These are phyloP conservation scores for Gallinago solitaria DNA, from an alignment of 2,797 vertebrate genomes.

Conservation along the genomic window DNA sequence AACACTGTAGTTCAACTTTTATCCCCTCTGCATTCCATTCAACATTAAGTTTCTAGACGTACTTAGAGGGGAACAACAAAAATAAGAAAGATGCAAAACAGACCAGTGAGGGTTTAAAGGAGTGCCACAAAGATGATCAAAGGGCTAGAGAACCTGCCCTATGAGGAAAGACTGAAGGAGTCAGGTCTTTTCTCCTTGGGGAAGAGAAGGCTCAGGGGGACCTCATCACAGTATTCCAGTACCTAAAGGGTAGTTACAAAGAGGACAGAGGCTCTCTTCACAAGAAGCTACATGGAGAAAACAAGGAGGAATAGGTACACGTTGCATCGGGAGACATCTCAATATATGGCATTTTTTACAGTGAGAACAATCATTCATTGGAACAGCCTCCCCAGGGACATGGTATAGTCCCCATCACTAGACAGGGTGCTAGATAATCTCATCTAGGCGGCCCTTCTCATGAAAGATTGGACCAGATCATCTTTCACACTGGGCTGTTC, in stretches of 20 bases:
- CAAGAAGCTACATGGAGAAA: background rate
- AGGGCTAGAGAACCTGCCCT: background rate
- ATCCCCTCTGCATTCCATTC: background rate
- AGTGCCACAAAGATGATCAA: background rate
- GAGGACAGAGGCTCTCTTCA: background rate
- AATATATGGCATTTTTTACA: background rate
- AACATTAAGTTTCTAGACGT: background rate
- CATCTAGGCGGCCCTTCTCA: background rate
- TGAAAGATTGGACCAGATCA: background rate
- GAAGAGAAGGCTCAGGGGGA: background rate
- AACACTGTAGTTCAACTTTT: background rate
- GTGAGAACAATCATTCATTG: background rate
- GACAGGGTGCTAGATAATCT: background rate
- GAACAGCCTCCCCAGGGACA: background rate
- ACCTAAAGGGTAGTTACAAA: background rate
- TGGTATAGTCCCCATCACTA: background rate
- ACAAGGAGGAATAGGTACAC: background rate
- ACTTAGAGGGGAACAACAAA: background rate
- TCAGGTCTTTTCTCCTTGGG: background rate
- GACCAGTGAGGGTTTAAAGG: background rate
- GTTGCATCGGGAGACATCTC: background rate
- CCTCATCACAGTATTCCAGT: background rate
- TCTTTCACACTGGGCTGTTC: background rate
- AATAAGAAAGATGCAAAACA: background rate
- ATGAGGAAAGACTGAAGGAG: background rate